Conservation (phyloP, 1,140 invertebrate species). For the Adoxophyes honmai region DNA sequence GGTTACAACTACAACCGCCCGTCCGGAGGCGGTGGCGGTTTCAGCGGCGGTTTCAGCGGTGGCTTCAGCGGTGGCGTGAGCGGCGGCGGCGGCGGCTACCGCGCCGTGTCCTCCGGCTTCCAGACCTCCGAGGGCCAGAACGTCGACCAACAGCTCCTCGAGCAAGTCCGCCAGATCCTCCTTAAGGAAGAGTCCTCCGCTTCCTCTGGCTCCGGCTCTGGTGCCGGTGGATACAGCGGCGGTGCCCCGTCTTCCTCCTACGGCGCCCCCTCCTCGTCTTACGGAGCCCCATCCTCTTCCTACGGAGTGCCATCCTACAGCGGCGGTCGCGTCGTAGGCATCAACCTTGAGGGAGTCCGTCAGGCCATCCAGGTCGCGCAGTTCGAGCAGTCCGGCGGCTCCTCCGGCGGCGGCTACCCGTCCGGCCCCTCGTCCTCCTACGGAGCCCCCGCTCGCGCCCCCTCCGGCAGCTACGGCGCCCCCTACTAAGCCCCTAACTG, state of each 20-base stretch:
- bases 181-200: constrained; percentile 83
- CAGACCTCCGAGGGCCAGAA: constrained; percentile 85
- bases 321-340: constrained; percentile 83
- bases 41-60: constrained; percentile 74
- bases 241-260: constrained; percentile 76
- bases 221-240: constrained; percentile 48
- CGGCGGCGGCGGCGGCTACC: constrained; percentile 77
- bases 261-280: constrained; percentile 78
- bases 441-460: constrained; percentile 61
- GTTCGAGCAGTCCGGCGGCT: constrained; percentile 78
- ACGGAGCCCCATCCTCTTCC: constrained; percentile 79
- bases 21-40: constrained; percentile 46
- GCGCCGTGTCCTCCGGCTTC: constrained; percentile 81
- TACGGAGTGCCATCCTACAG: constrained; percentile 80
- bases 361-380: constrained; percentile 87
- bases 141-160: constrained; percentile 84
- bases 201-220: constrained; percentile 65
- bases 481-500: constrained; percentile 62
- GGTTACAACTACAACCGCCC: constrained; percentile 76
- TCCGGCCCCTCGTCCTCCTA: constrained; percentile 77
- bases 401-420: constrained; percentile 76
- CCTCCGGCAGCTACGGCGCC: constrained; percentile 80
- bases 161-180: constrained; percentile 86
- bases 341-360: constrained; percentile 86
- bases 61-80: constrained; percentile 64